Base-by-base conservation (phyloP, 2,113 vertebrate species). In the Xenopus tropicalis region DNA sequence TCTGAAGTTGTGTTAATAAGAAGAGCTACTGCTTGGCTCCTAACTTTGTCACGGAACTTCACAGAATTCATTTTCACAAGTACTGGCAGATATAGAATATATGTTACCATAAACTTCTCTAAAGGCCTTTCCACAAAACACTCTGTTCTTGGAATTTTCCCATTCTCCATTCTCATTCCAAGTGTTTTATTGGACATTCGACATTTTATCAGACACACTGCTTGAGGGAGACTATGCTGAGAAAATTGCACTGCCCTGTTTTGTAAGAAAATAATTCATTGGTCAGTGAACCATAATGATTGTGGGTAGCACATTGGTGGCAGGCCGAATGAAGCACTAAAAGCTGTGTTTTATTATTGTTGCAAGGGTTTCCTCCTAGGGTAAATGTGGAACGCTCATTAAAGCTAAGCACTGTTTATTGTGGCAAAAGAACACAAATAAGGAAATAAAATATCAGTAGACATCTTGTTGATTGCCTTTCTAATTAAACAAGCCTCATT, bases 101-200 rank as follows among this genome's bases (percentile, higher is more conserved):
- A 42, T 54, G 20, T 63, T 63, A 59, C 70, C 24, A 29, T 14
- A 51, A 62, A 21, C 25, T 63, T 48, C 46, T 48, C 59, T 20
- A 52, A 63, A 52, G 59, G 52, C 44, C n/a, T n/a, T 71, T 71
- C 58, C 7, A 23, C 5, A 52, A 54, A 48, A 71, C 61, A 46
- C 61, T 22, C 16, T 20, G n/a, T 71, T 52, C 46, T 42, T 71
- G 48, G 52, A 54, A 54, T 63, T 71, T 63, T 71, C 63, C 61
- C 29, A 71, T 71, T 71, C 19, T 71, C 61, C 44, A 71, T 46
- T 37, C 23, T 22, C 12, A 17, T 16, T 46, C 70, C 70, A 63
- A 71, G 21, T 54, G 52, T 16, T 63, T 46, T 63, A 29, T 46
- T 51, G 46, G 63, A 51, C 61, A 71, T 63, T 71, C 63, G n/a